Evolutionary conservation across 2,797 vertebrate genomes (phyloP), one percentile per base, ranked within the genome.

Genomic region (Vireo griseus): DNA sequence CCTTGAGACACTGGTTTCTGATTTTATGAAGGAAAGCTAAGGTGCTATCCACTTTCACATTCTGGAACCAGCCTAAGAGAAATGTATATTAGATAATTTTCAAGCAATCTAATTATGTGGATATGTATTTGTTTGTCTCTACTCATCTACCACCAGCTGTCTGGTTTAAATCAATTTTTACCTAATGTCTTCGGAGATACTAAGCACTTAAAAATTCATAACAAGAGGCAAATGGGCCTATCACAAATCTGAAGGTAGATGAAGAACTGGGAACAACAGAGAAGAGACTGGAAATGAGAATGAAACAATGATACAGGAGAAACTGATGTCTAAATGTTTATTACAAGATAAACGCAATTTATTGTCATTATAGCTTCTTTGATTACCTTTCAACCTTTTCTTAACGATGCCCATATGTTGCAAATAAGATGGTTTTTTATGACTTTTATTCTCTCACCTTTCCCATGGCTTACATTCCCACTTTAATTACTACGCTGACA

Each of bases 361-460:
- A 96, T 86, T 87, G 74, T 35, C 68, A 88, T 95, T 87, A 91
- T 28, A 88, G 55, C 58, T 88, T 77, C 71, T 86, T 71, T 91
- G 94, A 96, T 91, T 93, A 92, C 58, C 82, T 94, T 91, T 81
- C 88, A 96, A 68, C 71, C 61, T 83, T 93, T 96, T 87, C 78
- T 57, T 51, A 97, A 94, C n/a, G 86, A 96, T 13, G 86, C 35
- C 93, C 93, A 87, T 96, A 95, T 95, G 95, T 69, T 93, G 76
- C 81, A 75, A 90, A 68, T 62, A 86, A 57, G 67, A 66, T n/a
- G 13, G 21, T 7, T 95, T 7, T 95, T 95, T 93, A 97, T 62
- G 71, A 51, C 72, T 97, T 94, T 62, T 74, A 58, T 88, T 96
- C 88, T 85, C 63, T 82, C 76, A 52, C 77, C 76, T 94, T 83